Evolutionary conservation across 2,113 vertebrate genomes (phyloP).

Genomic region (Esox niger): DNA sequence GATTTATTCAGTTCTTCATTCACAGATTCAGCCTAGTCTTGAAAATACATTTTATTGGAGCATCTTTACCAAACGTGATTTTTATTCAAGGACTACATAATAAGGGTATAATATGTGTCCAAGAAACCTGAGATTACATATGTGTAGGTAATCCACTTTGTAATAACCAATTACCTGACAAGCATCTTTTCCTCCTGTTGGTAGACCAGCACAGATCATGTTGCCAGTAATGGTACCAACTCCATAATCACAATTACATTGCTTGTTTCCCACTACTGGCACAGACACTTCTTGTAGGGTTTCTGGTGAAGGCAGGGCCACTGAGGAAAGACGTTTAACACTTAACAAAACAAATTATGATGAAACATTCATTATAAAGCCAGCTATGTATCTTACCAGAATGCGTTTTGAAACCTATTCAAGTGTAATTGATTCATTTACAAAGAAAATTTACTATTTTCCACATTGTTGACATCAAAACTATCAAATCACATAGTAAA

Average conservation of each 20-base stretch:
- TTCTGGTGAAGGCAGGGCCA: constrained; percentile 1
- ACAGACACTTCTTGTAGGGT: constrained; percentile 48
- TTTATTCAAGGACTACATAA: neutral
- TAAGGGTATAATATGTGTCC: too few species aligned
- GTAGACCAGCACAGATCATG: constrained; percentile 67
- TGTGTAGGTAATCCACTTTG: too few species aligned
- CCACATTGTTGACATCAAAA: too few species aligned
- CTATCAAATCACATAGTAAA: too few species aligned
- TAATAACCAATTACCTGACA: constrained; percentile 26
- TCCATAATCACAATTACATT: constrained; percentile 31
- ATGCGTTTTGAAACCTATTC: too few species aligned
- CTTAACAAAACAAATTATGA: neutral
- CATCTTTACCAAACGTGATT: neutral
- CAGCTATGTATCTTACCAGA: too few species aligned
- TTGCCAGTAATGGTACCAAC: constrained; percentile 51
- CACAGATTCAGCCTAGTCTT: too few species aligned
- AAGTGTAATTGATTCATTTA: too few species aligned
- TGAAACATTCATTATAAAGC: neutral
- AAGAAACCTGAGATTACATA: too few species aligned
- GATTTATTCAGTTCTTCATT: too few species aligned
- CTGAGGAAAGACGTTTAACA: constrained; percentile 7
- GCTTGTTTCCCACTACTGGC: constrained; percentile 30
- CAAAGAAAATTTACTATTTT: too few species aligned
- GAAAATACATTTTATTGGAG: too few species aligned
- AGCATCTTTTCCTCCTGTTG: constrained; percentile 58